Evolutionary conservation across 1,140 invertebrate species (phyloP).

Genomic region (Scaptomyza montana): DNA sequence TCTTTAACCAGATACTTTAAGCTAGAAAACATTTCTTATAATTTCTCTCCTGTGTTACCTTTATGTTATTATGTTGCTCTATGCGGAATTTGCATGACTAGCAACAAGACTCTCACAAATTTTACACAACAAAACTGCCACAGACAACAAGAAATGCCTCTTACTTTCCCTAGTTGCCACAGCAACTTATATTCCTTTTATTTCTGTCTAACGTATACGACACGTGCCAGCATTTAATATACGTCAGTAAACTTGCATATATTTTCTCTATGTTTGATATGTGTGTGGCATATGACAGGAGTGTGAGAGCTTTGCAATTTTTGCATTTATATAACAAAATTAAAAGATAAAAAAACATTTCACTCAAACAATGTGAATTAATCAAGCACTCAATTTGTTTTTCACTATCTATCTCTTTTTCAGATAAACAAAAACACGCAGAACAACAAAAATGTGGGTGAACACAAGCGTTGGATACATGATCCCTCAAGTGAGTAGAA

Average conservation of each 20-base stretch:
- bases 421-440: conserved; percentile 80
- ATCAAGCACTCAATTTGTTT: conserved; percentile 19
- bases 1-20: background rate
- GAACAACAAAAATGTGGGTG: conserved; percentile 82
- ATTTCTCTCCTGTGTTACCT: background rate
- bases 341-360: conserved; percentile 58
- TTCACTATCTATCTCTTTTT: conserved; percentile 13
- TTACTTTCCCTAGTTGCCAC: background rate
- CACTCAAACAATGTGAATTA: conserved; percentile 42
- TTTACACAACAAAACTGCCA: conserved; percentile 12
- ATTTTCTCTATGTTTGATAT: conserved; percentile 44
- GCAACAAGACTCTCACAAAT: background rate
- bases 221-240: conserved; percentile 50
- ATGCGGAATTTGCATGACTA: background rate
- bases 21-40: background rate
- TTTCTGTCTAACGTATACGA: conserved; percentile 64
- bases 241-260: conserved; percentile 54
- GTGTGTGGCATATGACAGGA: conserved; percentile 42
- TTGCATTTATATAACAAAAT: conserved; percentile 81
- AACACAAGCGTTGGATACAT: conserved; percentile 88
- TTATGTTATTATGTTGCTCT: background rate
- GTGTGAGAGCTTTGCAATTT: conserved; percentile 57
- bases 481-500: conserved; percentile 89
- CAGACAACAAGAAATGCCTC: background rate
- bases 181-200: conserved; percentile 25